Conservation (phyloP, 2,888 invertebrate genomes). For the Toxonevra muliebris region DNA sequence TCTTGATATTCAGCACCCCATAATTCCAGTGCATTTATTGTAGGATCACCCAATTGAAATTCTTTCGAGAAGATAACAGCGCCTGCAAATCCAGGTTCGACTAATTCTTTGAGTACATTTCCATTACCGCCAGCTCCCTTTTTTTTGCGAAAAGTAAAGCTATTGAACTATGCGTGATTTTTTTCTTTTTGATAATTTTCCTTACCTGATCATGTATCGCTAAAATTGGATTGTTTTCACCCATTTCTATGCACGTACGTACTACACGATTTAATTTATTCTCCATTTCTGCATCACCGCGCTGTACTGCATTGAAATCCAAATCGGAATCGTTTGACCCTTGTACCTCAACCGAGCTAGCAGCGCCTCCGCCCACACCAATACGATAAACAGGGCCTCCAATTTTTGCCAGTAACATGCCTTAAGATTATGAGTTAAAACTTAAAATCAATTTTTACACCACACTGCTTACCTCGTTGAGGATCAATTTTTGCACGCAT, state of each 20-base stretch:
- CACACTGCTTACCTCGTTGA: slow-evolving; percentile 69
- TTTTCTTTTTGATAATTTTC: neutral
- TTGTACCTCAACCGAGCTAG: slow-evolving; percentile 94
- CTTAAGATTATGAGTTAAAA: slow-evolving; percentile 57
- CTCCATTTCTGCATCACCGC: slow-evolving; percentile 96
- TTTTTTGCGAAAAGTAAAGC: neutral
- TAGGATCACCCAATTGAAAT: slow-evolving; percentile 94
- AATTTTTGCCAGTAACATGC: slow-evolving; percentile 92
- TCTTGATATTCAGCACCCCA: slow-evolving; percentile 99
- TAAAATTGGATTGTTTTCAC: slow-evolving; percentile 84
- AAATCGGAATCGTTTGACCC: slow-evolving; percentile 86
- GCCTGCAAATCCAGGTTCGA: slow-evolving; percentile 84
- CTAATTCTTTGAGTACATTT: slow-evolving; percentile 95
- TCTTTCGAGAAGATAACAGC: slow-evolving; percentile 87
- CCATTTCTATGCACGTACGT: slow-evolving; percentile 88
- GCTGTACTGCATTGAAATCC: slow-evolving; percentile 96
- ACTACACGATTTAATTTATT: slow-evolving; percentile 95
- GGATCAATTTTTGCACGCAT: slow-evolving; percentile 84
- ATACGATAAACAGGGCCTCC: slow-evolving; percentile 98
- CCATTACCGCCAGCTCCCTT: slow-evolving; percentile 97
- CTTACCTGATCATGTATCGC: slow-evolving; percentile 90
- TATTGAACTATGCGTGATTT: slow-evolving; percentile 4
- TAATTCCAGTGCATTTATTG: slow-evolving; percentile 89
- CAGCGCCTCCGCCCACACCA: slow-evolving; percentile 98
- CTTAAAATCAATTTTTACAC: neutral